Conservation (phyloP, 1,140 invertebrate species). For the Wasmannia auropunctata region DNA sequence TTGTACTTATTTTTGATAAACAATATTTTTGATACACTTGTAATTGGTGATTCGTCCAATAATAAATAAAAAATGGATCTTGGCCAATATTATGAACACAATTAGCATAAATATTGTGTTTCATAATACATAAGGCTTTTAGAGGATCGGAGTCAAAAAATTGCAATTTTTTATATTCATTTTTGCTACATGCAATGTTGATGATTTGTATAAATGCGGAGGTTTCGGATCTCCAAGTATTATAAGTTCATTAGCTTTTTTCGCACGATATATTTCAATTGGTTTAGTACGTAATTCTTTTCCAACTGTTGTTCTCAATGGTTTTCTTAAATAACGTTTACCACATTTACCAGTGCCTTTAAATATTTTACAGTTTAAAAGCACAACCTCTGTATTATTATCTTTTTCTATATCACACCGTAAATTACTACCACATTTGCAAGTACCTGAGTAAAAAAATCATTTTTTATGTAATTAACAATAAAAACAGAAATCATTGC, state of each 20-base stretch:
- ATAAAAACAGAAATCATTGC: too few relatives aligned
- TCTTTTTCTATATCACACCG: too few relatives aligned
- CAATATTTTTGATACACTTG: conserved; percentile 10
- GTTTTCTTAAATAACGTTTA: background rate
- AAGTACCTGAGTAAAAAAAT: too few relatives aligned
- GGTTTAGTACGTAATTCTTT: background rate
- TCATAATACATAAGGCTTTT: background rate
- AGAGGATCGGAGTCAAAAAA: background rate
- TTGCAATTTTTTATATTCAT: background rate
- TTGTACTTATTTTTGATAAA: background rate
- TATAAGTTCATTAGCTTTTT: background rate
- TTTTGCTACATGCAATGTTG: background rate
- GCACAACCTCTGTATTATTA: too few relatives aligned
- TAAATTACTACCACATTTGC: too few relatives aligned
- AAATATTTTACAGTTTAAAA: background rate
- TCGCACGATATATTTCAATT: background rate
- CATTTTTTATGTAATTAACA: too few relatives aligned
- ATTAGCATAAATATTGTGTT: background rate
- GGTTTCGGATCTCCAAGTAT: background rate
- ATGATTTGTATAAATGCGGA: background rate
- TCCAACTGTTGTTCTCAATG: background rate
- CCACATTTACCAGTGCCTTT: conserved; percentile 6
- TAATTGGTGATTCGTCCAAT: conserved; percentile 1
- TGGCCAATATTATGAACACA: background rate
- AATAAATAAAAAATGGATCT: conserved; percentile 1